These are phyloP conservation scores for Drosophila eugracilis DNA, from an alignment of 1,140 invertebrate species.

Conservation along the genomic window DNA sequence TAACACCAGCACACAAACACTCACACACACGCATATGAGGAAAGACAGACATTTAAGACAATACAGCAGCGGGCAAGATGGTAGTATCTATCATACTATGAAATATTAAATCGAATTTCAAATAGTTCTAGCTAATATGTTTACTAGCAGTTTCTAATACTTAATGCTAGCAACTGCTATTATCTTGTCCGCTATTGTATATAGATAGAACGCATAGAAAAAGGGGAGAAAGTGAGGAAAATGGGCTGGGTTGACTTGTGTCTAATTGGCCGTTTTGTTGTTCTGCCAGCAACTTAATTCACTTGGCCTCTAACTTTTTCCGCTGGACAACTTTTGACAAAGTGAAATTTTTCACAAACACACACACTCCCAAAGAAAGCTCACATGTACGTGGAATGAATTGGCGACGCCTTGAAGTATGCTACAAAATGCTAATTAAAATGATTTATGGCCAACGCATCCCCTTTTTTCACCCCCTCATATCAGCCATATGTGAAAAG, in stretches of 20 bases:
- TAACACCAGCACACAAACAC: conserved; percentile 54
- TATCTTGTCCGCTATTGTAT: not conserved
- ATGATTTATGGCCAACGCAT: conserved; percentile 63
- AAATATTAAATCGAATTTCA: not conserved
- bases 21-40: too few species aligned
- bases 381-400: conserved; percentile 13
- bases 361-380: not conserved
- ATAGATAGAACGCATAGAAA: not conserved
- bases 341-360: conserved; percentile 34
- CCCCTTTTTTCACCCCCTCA: too few species aligned
- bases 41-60: conserved; percentile 1
- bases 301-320: conserved; percentile 36
- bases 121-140: too few species aligned
- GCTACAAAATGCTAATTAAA: conserved; percentile 70
- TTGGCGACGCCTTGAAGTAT: conserved; percentile 56
- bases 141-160: too few species aligned
- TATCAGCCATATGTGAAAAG: conserved; percentile 56
- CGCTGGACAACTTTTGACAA: conserved; percentile 49
- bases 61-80: not conserved
- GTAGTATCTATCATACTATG: not conserved
- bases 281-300: conserved; percentile 69
- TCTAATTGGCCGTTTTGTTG: conserved; percentile 62
- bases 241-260: conserved; percentile 40
- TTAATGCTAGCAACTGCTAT: not conserved
- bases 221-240: not conserved